Conservation (phyloP, 2,888 invertebrate genomes). For the Hermaeophaga mercurialis region DNA sequence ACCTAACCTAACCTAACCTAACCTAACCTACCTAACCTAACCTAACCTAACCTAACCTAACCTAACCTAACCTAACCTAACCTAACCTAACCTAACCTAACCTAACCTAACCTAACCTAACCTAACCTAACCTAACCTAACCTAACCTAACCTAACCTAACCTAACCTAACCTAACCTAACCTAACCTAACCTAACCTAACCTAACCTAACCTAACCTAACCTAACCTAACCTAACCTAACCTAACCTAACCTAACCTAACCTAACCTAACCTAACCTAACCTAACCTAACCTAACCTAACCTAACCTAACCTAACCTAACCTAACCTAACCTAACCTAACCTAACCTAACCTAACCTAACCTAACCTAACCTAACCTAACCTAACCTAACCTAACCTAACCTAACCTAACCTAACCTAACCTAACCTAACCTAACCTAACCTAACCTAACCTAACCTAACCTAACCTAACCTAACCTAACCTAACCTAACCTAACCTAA, state of each 20-base stretch:
- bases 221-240: conserved; percentile 14
- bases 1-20: conserved; percentile 11
- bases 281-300: conserved; percentile 33
- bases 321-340: conserved; percentile 24
- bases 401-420: no score
- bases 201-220: not conserved
- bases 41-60: conserved; percentile 13
- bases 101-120: conserved; percentile 1
- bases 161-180: conserved; percentile 24
- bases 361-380: conserved; percentile 32
- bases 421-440: no score
- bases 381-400: no score
- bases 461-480: no score
- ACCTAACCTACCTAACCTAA: no score
- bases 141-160: conserved; percentile 12
- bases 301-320: conserved; percentile 32
- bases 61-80: conserved; percentile 14
- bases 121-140: conserved; percentile 1
- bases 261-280: conserved; percentile 33
- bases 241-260: conserved; percentile 34
- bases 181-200: conserved; percentile 26
- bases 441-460: no score
- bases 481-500: no score
- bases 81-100: conserved; percentile 10
- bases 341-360: conserved; percentile 30